Evolutionary conservation across 2,797 vertebrate genomes (phyloP), one percentile per base, ranked within the genome.

Genomic region (Catamblyrhynchus diadema): DNA sequence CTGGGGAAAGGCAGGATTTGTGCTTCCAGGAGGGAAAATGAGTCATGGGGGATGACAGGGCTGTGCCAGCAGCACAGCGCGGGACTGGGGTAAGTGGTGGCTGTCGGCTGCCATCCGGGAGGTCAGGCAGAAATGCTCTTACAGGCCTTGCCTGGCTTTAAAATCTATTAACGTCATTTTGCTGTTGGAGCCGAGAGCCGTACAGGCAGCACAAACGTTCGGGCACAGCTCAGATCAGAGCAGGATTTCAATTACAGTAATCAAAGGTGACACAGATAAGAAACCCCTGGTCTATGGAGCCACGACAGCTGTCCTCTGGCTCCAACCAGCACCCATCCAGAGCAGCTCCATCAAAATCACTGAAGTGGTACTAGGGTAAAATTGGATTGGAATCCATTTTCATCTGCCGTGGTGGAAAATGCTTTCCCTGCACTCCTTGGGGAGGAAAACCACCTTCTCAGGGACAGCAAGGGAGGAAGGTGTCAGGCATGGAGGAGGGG

Each of bases 221-320:
- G 6, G 89, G 93, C 93, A 91, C 1, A 19, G 91, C 75, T 92
- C 81, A 82, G 94, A 96, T 94, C 95, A 93, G 94, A 96, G 94
- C 93, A 86, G 93, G 95, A 96, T 96, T 96, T 96, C 95, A 96
- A 94, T 94, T 92, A 92, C 81, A 78, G 94, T 91, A 94, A 95
- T 94, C 93, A 94, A 94, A 96, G 95, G 94, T 96, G 96, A 94
- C 95, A 96, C 79, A 90, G 95, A 94, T 95, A 96, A 94, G 96
- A 94, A 93, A 95, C 87, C 94, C 85, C 87, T 93, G 87, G 86
- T 96, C 95, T 96, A 42, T 59, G 70, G 81, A 95, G 89, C 91
- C 0, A 1, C 19, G 32, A 91, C 96, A 96, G 95, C 95, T 96
- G 96, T 95, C 95, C 95, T 87, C 92, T 91, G 92, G 91, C 94